Evolutionary conservation across 92 coral and sea anemone genomes (phyloP).

Genomic region (Anthopleura xanthogrammica): DNA sequence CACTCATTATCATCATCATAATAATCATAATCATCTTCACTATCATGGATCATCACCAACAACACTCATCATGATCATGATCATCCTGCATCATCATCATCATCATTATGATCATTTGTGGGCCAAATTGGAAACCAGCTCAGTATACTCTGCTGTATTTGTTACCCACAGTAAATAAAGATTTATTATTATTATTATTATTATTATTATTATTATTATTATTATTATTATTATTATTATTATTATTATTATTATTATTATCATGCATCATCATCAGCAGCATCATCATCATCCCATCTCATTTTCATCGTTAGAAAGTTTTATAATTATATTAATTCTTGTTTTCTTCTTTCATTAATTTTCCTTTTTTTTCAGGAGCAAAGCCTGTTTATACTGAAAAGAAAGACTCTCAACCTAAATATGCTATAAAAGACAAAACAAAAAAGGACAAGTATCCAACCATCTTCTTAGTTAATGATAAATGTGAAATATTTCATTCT

Average conservation of each 20-base stretch:
- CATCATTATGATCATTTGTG: not conserved
- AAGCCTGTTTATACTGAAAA: slow-evolving; percentile 73
- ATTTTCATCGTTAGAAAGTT: no score
- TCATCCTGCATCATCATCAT: not conserved
- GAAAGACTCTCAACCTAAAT: slow-evolving; percentile 66
- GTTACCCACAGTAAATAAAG: no score
- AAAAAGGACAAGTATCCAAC: slow-evolving; percentile 71
- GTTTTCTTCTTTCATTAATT: no score
- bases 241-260: no score
- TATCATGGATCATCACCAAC: not conserved
- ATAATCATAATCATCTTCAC: not conserved
- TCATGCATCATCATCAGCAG: not conserved
- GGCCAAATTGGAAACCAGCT: not conserved
- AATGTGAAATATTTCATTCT: not conserved
- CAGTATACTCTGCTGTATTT: no score
- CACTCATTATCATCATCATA: not conserved
- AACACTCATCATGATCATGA: not conserved
- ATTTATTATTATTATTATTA: not conserved
- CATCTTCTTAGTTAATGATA: no score
- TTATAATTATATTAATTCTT: no score
- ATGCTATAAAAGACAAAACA: slow-evolving; percentile 65
- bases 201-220: not conserved
- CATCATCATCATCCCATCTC: not conserved
- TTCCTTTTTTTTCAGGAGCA: slow-evolving; percentile 61
- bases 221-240: not conserved